Evolutionary conservation across 2,797 vertebrate species (phyloP), one percentile per base, ranked within the genome.

Genomic region (Neopelma chrysocephalum): DNA sequence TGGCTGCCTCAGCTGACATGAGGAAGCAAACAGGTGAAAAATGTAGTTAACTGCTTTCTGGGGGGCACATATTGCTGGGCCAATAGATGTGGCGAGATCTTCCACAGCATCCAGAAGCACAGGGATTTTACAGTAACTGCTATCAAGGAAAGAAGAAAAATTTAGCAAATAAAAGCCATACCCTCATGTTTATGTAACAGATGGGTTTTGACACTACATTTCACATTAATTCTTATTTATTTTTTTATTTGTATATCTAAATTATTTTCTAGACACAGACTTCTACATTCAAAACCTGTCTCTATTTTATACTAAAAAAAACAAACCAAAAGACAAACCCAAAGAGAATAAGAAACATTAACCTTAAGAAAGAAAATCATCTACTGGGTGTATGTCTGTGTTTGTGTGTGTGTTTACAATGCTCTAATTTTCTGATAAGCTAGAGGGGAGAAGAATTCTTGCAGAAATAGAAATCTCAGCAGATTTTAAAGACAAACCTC

Each of bases 1-100:
- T 27, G 36, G 32, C 57, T 69, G 56, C 34, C 38, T n/a, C 62
- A 38, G 45, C 10, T 26, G 36, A 61, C 27, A 11, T 2, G 60
- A 51, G 65, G 32, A 54, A 65, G 36, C 9, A 68, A 38, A 31
- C 26, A 32, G 42, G 29, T 21, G 34, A 29, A 50, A 82, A 26
- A 31, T 9, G 14, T 1, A 9, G 21, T 57, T 68, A 4, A 4
- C 8, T 58, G 17, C 1, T 3, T 4, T 21, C n/a, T 43, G 45
- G 29, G 34, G 62, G 32, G 18, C 29, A 64, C 12, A 13, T 16
- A 4, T 6, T 72, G 23, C 56, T 70, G 22, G 16, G 12, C 17
- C 17, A 18, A 3, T 12, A 3, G 2, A 2, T 34, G 6, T 48
- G 31, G 38, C 20, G 29, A 76, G 6, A 17, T n/a, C 42, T 64